phyloP scores from a whole-genome alignment of 1,140 invertebrate species.

The Anastrepha obliqua region DNA sequence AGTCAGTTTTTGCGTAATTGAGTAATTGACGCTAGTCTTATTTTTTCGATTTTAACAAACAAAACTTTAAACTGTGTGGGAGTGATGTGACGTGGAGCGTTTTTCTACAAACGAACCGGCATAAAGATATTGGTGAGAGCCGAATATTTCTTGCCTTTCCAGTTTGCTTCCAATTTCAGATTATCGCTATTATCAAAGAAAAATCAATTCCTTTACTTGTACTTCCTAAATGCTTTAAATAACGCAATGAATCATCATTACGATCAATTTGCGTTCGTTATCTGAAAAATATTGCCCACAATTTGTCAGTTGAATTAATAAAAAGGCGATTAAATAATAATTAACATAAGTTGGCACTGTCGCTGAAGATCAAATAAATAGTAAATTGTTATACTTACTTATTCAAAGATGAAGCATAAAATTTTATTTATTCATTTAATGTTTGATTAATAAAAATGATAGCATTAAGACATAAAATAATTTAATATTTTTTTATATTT shows the following conservation, averaged over 20 bases:
- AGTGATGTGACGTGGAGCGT: too few relatives aligned
- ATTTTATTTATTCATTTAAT: conserved; percentile 6
- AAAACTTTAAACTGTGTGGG: too few relatives aligned
- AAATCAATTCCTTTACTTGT: neutral
- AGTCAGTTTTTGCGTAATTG: too few relatives aligned
- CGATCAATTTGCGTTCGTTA: neutral
- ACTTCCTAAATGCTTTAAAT: neutral
- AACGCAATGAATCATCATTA: conserved; percentile 17
- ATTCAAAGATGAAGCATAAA: neutral
- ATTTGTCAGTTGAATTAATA: conserved; percentile 20
- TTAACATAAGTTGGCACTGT: neutral
- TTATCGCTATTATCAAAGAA: too few relatives aligned
- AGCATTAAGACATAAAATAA: neutral
- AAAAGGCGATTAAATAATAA: conserved; percentile 3
- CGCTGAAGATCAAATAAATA: neutral
- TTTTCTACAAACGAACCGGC: too few relatives aligned
- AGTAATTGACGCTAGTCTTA: too few relatives aligned
- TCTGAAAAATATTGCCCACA: neutral
- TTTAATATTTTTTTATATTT: neutral
- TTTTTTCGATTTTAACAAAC: too few relatives aligned
- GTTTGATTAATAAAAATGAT: neutral
- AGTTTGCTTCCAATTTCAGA: too few relatives aligned
- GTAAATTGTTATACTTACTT: neutral
- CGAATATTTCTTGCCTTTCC: too few relatives aligned
- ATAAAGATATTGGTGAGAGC: too few relatives aligned